These are phyloP conservation scores for Girardinichthys multiradiatus DNA, from an alignment of 2,113 vertebrate genomes.

Conservation along the genomic window DNA sequence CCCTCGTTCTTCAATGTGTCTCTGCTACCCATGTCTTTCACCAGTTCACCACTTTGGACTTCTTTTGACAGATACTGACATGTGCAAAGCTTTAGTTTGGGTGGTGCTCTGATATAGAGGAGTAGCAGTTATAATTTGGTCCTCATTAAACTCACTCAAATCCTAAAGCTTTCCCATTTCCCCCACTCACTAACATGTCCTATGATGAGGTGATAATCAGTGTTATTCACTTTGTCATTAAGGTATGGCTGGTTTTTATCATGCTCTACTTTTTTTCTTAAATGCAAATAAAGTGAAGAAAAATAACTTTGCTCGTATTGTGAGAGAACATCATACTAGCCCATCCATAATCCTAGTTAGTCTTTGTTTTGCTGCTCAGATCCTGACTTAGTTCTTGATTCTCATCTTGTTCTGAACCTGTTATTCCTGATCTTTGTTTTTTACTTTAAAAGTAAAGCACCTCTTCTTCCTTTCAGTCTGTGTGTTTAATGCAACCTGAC, in stretches of 20 bases:
- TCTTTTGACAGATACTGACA: not conserved
- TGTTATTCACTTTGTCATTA: too few species aligned
- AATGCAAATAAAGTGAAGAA: too few species aligned
- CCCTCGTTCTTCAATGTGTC: not conserved
- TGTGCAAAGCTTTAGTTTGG: not conserved
- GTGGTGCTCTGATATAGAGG: not conserved
- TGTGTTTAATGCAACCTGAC: constrained; percentile 39
- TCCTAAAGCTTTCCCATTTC: too few species aligned
- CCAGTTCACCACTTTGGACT: not conserved
- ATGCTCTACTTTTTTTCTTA: too few species aligned
- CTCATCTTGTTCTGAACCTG: constrained; percentile 6
- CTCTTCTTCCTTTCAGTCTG: constrained; percentile 4
- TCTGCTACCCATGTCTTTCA: not conserved
- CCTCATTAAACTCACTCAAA: too few species aligned
- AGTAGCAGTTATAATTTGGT: not conserved
- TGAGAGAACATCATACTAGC: too few species aligned
- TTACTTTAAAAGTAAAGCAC: not conserved
- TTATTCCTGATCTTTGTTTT: not conserved
- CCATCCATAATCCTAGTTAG: not conserved
- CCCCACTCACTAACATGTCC: too few species aligned
- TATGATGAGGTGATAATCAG: too few species aligned
- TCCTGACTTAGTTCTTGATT: constrained; percentile 24
- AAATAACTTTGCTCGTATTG: too few species aligned
- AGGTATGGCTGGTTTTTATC: too few species aligned
- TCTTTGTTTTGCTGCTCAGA: not conserved